Evolutionary conservation across 2,888 invertebrate species (phyloP).

Genomic region (Maniola hyperantus): DNA sequence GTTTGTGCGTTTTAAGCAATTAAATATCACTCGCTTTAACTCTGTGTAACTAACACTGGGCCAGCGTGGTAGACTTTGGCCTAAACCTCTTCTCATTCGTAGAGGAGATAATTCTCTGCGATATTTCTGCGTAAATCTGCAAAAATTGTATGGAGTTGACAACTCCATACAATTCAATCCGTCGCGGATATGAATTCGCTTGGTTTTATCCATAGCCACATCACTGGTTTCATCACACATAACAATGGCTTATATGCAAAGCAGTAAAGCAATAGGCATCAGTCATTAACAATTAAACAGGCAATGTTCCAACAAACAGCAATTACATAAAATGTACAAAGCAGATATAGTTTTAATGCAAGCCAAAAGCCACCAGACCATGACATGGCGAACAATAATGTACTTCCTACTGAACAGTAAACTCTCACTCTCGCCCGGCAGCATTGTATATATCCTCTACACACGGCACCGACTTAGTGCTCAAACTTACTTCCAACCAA

Average conservation of each 20-base stretch:
- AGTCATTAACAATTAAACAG: constrained; percentile 32
- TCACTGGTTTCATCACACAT: background rate
- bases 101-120: too few species aligned
- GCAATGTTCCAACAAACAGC: constrained; percentile 33
- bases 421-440: constrained; percentile 18
- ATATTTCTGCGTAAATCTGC: too few species aligned
- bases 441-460: constrained; percentile 22
- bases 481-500: constrained; percentile 1
- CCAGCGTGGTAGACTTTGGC: too few species aligned
- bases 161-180: too few species aligned
- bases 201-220: too few species aligned
- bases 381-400: constrained; percentile 37
- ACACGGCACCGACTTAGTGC: background rate
- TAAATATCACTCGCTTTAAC: too few species aligned
- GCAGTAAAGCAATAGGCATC: constrained; percentile 9
- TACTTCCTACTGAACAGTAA: constrained; percentile 31
- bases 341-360: constrained; percentile 38
- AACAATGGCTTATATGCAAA: background rate
- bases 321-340: constrained; percentile 35
- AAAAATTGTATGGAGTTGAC: too few species aligned
- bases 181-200: background rate
- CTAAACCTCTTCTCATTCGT: too few species aligned
- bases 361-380: constrained; percentile 33
- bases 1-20: too few species aligned
- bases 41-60: too few species aligned